Conservation (phyloP, 2,888 invertebrate genomes). For the Dascillus cervinus region DNA sequence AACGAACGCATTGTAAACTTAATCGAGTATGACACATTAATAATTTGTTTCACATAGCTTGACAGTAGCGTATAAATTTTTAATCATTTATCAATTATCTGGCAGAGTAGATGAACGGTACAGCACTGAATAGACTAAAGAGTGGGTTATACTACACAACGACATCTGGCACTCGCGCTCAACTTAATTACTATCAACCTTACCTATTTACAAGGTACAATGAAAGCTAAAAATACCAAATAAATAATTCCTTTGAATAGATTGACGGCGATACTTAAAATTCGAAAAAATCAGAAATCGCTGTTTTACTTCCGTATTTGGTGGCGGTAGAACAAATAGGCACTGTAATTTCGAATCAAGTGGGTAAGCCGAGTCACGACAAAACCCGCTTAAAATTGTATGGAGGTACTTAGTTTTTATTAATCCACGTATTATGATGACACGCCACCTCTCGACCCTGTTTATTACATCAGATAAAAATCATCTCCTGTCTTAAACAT, state of each 20-base stretch:
- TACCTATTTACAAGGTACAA: no score
- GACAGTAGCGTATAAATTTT: no score
- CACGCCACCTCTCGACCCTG: slow-evolving; percentile 8
- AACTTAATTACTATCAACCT: slow-evolving; percentile 4
- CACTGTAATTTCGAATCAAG: slow-evolving; percentile 8
- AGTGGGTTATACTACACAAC: not conserved
- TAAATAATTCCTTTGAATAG: no score
- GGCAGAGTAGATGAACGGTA: slow-evolving; percentile 5
- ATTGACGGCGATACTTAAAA: no score
- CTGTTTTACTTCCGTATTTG: no score
- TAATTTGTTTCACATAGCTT: no score
- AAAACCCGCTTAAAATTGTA: slow-evolving; percentile 9
- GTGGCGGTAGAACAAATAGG: no score
- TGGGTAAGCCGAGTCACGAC: slow-evolving; percentile 9
- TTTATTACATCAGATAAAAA: slow-evolving; percentile 3
- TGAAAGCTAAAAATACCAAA: no score
- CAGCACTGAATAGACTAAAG: slow-evolving; percentile 2
- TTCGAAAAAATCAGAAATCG: no score
- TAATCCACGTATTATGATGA: slow-evolving; percentile 6
- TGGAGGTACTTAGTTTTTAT: slow-evolving; percentile 7
- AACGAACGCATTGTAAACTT: no score
- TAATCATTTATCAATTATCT: slow-evolving; percentile 3
- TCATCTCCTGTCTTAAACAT: no score
- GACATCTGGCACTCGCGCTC: slow-evolving; percentile 5
- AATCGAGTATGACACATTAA: no score